A percentile compares a stretch with the other conserved stretches of the same genome.
Evolutionary conservation across 2,797 vertebrate genomes (phyloP).

Genomic region (Todus mexicanus): DNA sequence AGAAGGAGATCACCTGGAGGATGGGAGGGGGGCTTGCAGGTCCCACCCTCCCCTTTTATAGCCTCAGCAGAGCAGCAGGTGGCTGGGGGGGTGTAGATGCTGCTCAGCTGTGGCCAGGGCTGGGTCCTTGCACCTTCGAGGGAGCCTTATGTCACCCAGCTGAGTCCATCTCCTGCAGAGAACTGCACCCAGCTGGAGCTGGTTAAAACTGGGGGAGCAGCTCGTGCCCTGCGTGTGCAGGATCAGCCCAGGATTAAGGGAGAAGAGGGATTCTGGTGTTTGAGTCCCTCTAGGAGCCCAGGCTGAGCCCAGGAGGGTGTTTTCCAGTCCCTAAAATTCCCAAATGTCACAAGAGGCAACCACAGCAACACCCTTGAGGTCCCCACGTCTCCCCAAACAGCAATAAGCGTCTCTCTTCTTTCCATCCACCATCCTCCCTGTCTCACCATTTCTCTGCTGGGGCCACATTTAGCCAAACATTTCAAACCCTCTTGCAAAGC

Average conservation of each 20-base stretch:
- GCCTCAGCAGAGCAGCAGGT: neutral
- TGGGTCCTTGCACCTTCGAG: neutral
- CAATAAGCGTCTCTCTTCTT: neutral
- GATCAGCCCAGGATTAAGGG: neutral
- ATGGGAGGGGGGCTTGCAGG: fast-evolving
- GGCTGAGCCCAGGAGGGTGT: neutral
- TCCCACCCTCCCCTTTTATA: neutral
- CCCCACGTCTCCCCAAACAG: fast-evolving
- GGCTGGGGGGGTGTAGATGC: neutral
- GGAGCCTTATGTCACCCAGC: neutral
- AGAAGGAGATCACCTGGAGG: fast-evolving
- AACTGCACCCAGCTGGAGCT: neutral
- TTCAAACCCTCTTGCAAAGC: neutral
- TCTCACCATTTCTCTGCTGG: neutral
- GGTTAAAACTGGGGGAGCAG: fast-evolving
- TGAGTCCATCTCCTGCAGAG: neutral
- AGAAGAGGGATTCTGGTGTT: neutral
- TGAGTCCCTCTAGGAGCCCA: neutral
- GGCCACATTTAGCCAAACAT: neutral
- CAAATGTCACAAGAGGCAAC: neutral
- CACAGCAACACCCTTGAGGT: neutral
- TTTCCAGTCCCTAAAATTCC: neutral
- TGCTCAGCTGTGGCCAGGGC: neutral
- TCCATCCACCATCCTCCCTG: fast-evolving
- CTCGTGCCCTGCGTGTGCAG: neutral